Percentiles rank a stretch among this genome's conserved stretches.
These are phyloP conservation scores for Pseudomyrmex dendroicus DNA, from an alignment of 1,140 invertebrate species.

Conservation along the genomic window DNA sequence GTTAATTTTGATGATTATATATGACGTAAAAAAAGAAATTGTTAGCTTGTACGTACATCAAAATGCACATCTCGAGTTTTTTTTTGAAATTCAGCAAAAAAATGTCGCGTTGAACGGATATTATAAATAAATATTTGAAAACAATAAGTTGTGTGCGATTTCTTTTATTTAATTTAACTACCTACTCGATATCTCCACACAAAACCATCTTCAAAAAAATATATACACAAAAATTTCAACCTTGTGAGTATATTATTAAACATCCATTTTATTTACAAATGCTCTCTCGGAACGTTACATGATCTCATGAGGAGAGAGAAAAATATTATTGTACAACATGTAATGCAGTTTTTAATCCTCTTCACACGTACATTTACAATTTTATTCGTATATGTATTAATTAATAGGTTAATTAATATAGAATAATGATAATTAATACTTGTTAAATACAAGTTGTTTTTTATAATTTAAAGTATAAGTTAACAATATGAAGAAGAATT, in stretches of 20 bases:
- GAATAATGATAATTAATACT: no score
- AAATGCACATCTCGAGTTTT: conserved; percentile 54
- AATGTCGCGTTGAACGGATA: conserved; percentile 65
- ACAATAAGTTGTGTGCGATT: not conserved
- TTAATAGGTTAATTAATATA: conserved; percentile 9
- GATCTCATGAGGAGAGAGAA: conserved; percentile 71
- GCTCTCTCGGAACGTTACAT: conserved; percentile 68
- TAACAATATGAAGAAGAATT: no score
- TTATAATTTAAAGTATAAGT: no score
- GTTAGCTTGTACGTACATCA: not conserved
- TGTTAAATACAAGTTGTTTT: no score
- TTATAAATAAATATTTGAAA: conserved; percentile 68
- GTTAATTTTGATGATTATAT: conserved; percentile 46
- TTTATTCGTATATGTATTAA: conserved; percentile 38
- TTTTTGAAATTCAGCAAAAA: conserved; percentile 71
- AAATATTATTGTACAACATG: conserved; percentile 70
- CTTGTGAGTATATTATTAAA: conserved; percentile 77
- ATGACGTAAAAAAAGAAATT: conserved; percentile 36
- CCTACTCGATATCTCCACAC: not conserved
- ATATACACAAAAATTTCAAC: conserved; percentile 11
- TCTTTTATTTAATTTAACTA: not conserved
- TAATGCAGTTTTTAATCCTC: conserved; percentile 65
- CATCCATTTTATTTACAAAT: conserved; percentile 83
- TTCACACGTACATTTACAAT: conserved; percentile 16
- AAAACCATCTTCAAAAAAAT: not conserved